Conservation (phyloP, 2,113 vertebrate genomes). For the Orthochromis malagaraziensis region DNA sequence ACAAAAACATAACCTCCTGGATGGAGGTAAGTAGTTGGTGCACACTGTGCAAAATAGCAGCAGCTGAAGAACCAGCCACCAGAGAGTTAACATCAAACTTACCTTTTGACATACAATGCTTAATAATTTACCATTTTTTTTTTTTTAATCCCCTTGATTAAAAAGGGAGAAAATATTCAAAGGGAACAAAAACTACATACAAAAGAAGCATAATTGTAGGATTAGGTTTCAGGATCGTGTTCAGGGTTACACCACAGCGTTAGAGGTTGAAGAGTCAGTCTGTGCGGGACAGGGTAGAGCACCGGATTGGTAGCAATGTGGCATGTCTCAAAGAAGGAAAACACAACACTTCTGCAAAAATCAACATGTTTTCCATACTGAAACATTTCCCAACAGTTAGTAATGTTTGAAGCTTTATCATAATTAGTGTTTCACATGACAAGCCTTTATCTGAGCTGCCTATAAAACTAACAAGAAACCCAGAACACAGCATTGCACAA, state of each 20-base stretch:
- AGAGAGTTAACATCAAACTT: background rate
- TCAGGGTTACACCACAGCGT: background rate
- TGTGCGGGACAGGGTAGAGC: accelerated
- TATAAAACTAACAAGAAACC: background rate
- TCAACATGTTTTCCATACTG: background rate
- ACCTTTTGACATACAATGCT: background rate
- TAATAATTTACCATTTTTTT: background rate
- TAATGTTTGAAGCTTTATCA: background rate
- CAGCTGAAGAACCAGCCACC: background rate
- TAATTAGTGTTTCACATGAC: background rate
- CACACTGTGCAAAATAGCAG: background rate
- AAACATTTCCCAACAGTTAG: background rate
- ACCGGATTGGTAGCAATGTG: no score
- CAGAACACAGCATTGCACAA: background rate
- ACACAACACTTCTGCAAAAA: background rate
- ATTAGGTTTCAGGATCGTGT: background rate
- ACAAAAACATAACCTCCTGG: background rate
- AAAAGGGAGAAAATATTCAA: background rate
- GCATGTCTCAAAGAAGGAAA: background rate
- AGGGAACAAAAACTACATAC: background rate
- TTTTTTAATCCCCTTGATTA: background rate
- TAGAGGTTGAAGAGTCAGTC: background rate
- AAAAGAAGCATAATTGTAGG: background rate
- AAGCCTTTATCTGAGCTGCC: background rate
- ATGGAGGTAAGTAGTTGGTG: background rate